These are phyloP conservation scores for Sula dactylatra DNA, from an alignment of 2,113 vertebrate genomes.

Conservation along the genomic window DNA sequence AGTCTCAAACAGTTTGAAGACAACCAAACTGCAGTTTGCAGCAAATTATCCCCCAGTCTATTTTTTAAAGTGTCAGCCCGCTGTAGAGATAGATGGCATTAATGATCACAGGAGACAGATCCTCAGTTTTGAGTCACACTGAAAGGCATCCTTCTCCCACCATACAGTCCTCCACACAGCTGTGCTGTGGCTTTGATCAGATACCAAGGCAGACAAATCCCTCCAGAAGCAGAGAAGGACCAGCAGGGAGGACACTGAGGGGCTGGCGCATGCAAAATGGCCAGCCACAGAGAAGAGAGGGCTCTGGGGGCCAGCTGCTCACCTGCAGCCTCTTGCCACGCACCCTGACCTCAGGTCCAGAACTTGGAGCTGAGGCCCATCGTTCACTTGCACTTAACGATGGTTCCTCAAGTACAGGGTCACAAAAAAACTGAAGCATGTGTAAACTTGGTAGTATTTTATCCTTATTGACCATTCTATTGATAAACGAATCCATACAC, in stretches of 20 bases:
- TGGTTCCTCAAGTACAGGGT: background rate
- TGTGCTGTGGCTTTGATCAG: background rate
- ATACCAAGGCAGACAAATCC: background rate
- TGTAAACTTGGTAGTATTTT: background rate
- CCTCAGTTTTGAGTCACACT: background rate
- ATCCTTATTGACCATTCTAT: background rate
- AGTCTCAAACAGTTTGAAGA: background rate
- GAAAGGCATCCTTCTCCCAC: background rate
- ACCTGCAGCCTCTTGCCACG: accelerated
- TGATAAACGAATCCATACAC: background rate
- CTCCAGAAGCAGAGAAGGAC: background rate
- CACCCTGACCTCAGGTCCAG: background rate
- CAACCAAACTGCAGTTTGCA: background rate
- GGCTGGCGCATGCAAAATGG: too few species aligned
- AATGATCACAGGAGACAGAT: background rate
- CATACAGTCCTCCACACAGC: background rate
- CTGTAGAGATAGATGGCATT: background rate
- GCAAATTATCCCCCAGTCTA: background rate
- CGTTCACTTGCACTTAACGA: accelerated
- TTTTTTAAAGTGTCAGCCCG: background rate
- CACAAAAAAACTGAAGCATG: background rate
- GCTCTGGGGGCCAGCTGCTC: too few species aligned
- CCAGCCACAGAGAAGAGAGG: background rate
- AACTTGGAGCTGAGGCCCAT: background rate
- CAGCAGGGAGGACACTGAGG: background rate